Conservation (phyloP, 1,140 invertebrate species). For the Aphelinus certus region DNA sequence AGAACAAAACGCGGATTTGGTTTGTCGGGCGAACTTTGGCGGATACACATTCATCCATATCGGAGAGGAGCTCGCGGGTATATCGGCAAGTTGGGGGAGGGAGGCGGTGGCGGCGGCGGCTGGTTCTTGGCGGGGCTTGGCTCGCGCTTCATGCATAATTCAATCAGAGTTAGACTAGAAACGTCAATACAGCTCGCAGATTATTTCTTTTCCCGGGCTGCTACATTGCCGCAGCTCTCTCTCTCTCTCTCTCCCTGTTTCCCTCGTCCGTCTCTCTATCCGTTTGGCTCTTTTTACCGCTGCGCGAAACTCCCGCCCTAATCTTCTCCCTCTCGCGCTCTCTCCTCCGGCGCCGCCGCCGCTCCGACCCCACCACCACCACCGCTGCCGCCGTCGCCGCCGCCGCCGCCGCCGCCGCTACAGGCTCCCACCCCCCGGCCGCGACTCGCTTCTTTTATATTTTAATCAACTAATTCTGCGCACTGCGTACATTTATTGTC, state of each 20-base stretch:
- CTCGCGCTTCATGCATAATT: conserved; percentile 64
- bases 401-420: conserved; percentile 1
- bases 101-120: not conserved
- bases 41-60: too few species aligned
- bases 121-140: too few species aligned
- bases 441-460: conserved; percentile 61
- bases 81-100: conserved; percentile 32
- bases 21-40: too few species aligned
- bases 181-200: conserved; percentile 68
- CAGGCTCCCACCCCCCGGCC: conserved; percentile 48
- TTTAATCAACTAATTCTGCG: conserved; percentile 67
- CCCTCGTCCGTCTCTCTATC: conserved; percentile 20
- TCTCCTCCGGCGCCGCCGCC: conserved; percentile 35
- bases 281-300: conserved; percentile 33
- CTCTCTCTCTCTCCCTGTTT: conserved; percentile 39
- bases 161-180: conserved; percentile 69
- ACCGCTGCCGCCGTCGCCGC: conserved; percentile 40
- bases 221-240: conserved; percentile 51
- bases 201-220: conserved; percentile 67
- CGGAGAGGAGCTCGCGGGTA: not conserved
- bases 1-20: too few species aligned
- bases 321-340: conserved; percentile 40
- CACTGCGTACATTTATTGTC: conserved; percentile 65
- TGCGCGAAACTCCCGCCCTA: conserved; percentile 48
- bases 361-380: conserved; percentile 42